Conservation (phyloP, 2,797 vertebrate species). For the Coregonus suidteri region DNA sequence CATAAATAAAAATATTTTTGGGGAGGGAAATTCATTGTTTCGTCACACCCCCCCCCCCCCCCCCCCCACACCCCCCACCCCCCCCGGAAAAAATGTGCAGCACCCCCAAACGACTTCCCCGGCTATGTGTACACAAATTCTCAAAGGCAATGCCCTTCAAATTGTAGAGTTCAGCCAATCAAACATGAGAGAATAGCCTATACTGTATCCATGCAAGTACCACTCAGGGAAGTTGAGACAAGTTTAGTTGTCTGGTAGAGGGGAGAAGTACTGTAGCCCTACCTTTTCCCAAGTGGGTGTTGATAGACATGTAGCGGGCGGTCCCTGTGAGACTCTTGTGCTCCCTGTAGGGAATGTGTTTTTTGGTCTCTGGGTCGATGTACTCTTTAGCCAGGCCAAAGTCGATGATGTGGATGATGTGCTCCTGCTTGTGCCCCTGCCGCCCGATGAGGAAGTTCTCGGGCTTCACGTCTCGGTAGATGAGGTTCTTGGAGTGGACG, state of each 20-base stretch:
- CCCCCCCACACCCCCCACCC: too few species aligned
- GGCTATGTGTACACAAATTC: too few species aligned
- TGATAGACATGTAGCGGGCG: slow-evolving; percentile 90
- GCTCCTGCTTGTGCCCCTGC: slow-evolving; percentile 88
- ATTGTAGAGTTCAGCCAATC: too few species aligned
- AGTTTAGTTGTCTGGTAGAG: background rate
- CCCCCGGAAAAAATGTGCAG: too few species aligned
- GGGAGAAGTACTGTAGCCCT: slow-evolving; percentile 30
- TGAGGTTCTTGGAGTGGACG: slow-evolving; percentile 90
- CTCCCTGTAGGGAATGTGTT: slow-evolving; percentile 90
- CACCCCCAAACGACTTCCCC: too few species aligned
- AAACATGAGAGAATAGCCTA: too few species aligned
- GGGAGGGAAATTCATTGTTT: too few species aligned
- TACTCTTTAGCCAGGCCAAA: slow-evolving; percentile 91
- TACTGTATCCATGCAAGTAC: too few species aligned
- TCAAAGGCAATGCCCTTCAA: too few species aligned
- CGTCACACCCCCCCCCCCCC: too few species aligned
- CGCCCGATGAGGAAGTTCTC: slow-evolving; percentile 90
- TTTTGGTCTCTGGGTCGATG: slow-evolving; percentile 90
- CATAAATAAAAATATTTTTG: too few species aligned
- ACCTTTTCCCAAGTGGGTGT: slow-evolving; percentile 91
- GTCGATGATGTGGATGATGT: slow-evolving; percentile 90
- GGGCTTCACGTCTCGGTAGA: slow-evolving; percentile 89
- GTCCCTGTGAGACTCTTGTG: slow-evolving; percentile 91
- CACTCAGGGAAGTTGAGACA: too few species aligned